Evolutionary conservation across 2,888 invertebrate genomes (phyloP).

Genomic region (Idaea aversata): DNA sequence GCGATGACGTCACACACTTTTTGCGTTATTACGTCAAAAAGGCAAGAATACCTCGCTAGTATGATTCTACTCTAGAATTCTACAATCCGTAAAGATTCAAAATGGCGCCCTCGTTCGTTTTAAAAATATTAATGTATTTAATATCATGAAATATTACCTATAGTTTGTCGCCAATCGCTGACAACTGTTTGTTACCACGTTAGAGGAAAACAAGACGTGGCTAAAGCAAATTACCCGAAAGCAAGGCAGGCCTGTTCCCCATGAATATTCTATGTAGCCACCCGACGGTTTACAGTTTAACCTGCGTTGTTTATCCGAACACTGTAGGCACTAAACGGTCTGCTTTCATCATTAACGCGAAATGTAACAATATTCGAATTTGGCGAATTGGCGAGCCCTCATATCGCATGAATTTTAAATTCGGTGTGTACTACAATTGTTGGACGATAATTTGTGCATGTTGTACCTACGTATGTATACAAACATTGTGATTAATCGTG

Average conservation of each 20-base stretch:
- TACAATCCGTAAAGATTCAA: too few relatives aligned
- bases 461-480: not conserved
- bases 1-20: too few relatives aligned
- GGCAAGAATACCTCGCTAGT: too few relatives aligned
- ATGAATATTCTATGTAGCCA: constrained; percentile 51
- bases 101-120: too few relatives aligned
- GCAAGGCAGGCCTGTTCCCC: constrained; percentile 21
- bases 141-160: too few relatives aligned
- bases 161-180: too few relatives aligned
- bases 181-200: not conserved
- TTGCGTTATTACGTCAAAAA: too few relatives aligned
- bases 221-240: constrained; percentile 30
- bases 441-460: constrained; percentile 16
- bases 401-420: constrained; percentile 55
- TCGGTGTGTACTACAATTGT: constrained; percentile 22
- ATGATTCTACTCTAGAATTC: too few relatives aligned
- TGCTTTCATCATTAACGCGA: constrained; percentile 18
- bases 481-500: not conserved
- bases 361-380: constrained; percentile 35
- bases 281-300: constrained; percentile 40
- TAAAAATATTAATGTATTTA: too few relatives aligned
- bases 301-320: constrained; percentile 50
- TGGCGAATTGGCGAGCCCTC: constrained; percentile 37
- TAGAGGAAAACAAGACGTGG: constrained; percentile 18
- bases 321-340: constrained; percentile 41